Evolutionary conservation across 2,888 invertebrate genomes (phyloP), one percentile per base, ranked within the genome.

Genomic region (Habroteleia sp.): DNA sequence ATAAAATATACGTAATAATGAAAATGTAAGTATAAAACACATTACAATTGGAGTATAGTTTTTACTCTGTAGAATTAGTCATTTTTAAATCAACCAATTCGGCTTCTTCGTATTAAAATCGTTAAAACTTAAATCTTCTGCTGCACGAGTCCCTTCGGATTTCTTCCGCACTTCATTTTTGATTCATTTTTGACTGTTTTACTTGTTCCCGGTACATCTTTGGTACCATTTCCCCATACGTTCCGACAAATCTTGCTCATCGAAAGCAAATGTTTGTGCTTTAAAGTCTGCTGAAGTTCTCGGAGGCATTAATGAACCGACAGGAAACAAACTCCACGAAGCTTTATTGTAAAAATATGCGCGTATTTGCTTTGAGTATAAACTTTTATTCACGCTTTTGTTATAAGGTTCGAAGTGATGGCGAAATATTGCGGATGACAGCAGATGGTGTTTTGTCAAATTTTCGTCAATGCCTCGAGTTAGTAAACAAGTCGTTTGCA

Each of bases 271-370:
- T 63, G 42, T 63, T 63, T 63, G 42, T 10, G 42, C 63, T 63
- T 44, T 29, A 52, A 44, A 58, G 52, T 60, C 60, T 46, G 37
- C 29, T 10, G 27, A 44, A 44, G 33, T n/a, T n/a, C 41, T 50
- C 13, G 17, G 14, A 20, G 13, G n/a, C 20, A 25, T 13, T 65
- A 65, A 52, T 65, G 65, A 65, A 52, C 52, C 42, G 65, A 65
- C 65, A 65, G 65, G 65, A 65, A 65, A 65, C 52, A 42, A 44
- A 65, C 65, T 63, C 39, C 31, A 20, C 25, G 25, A 35, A 44
- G 48, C 42, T 65, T 35, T 42, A 27, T 41, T 44, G 52, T 35
- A 52, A 41, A 42, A 52, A 42, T 17, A 35, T 8, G 42, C 20
- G 44, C 33, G 17, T 65, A 35, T 52, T 65, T 65, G 11, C 35